Percentiles rank a stretch among this genome's conserved stretches.
Evolutionary conservation across 2,888 invertebrate genomes (phyloP).

Genomic region (Eupithecia tripunctaria): DNA sequence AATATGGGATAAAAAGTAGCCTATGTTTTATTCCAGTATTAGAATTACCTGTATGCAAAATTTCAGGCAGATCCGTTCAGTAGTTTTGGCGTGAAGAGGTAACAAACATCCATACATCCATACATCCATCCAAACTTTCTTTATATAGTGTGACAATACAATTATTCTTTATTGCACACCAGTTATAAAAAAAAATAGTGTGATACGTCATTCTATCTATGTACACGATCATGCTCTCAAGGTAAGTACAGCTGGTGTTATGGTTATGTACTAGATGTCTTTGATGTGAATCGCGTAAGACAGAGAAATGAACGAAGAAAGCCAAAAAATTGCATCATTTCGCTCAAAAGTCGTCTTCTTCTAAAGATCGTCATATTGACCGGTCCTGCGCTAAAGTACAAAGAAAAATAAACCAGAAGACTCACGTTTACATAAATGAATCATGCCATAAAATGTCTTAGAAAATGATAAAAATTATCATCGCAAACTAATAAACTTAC

Average conservation of each 20-base stretch:
- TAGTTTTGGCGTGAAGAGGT: too few species aligned
- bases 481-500: slow-evolving; percentile 10
- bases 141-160: too few species aligned
- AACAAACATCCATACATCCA: too few species aligned
- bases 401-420: neutral
- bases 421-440: neutral
- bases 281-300: neutral
- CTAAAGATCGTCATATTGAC: neutral
- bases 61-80: too few species aligned
- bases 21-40: too few species aligned
- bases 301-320: neutral
- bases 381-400: neutral
- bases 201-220: neutral
- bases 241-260: neutral
- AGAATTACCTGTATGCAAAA: too few species aligned
- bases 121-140: too few species aligned
- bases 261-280: neutral
- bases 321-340: neutral
- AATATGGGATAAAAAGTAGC: too few species aligned
- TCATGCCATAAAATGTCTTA: neutral
- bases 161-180: too few species aligned
- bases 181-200: too few species aligned
- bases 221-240: neutral
- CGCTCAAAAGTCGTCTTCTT: neutral
- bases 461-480: slow-evolving; percentile 4